Evolutionary conservation across 1,140 invertebrate species (phyloP), one percentile per base, ranked within the genome.

Genomic region (Meloidogyne exigua): DNA sequence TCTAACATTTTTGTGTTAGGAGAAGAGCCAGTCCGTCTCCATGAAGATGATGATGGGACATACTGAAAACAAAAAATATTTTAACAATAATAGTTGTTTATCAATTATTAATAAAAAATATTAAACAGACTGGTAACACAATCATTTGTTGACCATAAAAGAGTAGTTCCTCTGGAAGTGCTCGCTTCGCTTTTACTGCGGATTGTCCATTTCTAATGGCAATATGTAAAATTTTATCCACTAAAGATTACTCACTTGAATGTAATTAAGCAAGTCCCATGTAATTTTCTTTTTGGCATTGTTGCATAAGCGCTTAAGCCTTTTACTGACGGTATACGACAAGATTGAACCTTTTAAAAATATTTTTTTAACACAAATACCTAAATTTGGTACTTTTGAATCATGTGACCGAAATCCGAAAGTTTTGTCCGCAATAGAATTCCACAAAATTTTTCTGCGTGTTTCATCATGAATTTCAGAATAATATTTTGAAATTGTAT

Each of bases 121-220:
- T n/a, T 57, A 57, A n/a, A n/a, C 73, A 18, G 71, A 85, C 72
- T n/a, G 79, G 26, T 10, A 39, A 42, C 12, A 87, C 84, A 42
- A 68, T 21, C 85, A 86, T 86, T 21, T 76, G 69, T 74, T 86
- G 85, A 11, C 86, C 86, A 66, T 86, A 86, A 65, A 86, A 86
- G n/a, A 80, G 77, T n/a, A 86, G 77, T 64, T 86, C 84, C 49
- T 87, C 84, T 28, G 82, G 72, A 32, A 72, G 72, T 12, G 85
- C 85, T 25, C 71, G 68, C 57, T 78, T 76, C 0, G 84, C 84
- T 49, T 78, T 75, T 13, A 76, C 63, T 11, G 84, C 85, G 23
- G 74, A 73, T 65, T 86, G 81, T 11, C 73, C 68, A 21, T 76
- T 78, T 69, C 82, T 86, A 65, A 65, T 77, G 62, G 13, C 1